phyloP scores from a whole-genome alignment of 2,888 invertebrate genomes.

The Anticlea derivata region DNA sequence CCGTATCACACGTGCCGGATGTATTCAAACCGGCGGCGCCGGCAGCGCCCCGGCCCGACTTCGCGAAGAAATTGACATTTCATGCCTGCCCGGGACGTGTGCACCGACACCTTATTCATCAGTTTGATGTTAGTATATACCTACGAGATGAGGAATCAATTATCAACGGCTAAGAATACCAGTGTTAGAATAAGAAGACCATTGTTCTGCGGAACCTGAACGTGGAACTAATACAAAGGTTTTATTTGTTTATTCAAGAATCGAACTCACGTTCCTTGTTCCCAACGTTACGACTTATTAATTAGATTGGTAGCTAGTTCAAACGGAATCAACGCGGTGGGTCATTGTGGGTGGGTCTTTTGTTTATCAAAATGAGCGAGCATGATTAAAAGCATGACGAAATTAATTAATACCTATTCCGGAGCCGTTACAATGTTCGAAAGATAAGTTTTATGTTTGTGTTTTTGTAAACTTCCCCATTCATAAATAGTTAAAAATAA shows the following conservation, averaged over 20 bases:
- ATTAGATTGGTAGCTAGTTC: conserved; percentile 10
- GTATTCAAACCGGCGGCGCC: no score
- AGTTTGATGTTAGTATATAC: no score
- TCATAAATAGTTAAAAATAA: no score
- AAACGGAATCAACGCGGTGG: conserved; percentile 9
- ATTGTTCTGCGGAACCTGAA: conserved; percentile 8
- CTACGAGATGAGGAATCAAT: no score
- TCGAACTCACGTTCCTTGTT: conserved; percentile 7
- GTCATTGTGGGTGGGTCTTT: conserved; percentile 18
- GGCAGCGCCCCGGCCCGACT: no score
- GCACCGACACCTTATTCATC: no score
- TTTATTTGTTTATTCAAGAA: conserved; percentile 8
- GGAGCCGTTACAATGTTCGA: background rate
- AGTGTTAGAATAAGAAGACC: background rate
- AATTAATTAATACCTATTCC: conserved; percentile 11
- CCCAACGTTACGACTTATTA: conserved; percentile 7
- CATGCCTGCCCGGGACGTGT: no score
- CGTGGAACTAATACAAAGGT: conserved; percentile 10
- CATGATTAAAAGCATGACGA: conserved; percentile 5
- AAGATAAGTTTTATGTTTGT: conserved; percentile 2
- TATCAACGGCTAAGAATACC: background rate
- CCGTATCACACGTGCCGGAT: no score
- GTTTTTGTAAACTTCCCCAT: no score
- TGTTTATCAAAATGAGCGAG: conserved; percentile 7
- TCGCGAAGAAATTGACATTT: no score